phyloP scores from a whole-genome alignment of 1,140 invertebrate species.

The Cardiocondyla obscurior region DNA sequence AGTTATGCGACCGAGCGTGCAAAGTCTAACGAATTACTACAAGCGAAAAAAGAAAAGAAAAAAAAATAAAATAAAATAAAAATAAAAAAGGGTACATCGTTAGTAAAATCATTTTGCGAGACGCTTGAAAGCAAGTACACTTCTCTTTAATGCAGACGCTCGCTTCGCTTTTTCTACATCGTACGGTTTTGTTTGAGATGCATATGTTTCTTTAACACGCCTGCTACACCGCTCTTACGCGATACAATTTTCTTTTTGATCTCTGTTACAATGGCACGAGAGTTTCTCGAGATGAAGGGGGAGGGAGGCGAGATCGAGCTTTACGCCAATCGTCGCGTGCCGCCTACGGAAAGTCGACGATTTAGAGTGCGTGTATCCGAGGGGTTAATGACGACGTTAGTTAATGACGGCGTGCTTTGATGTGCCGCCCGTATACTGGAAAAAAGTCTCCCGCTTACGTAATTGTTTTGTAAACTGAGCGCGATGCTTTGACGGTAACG shows the following conservation, averaged over 20 bases:
- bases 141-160: slow-evolving; percentile 14
- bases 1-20: neutral
- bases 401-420: slow-evolving; percentile 68
- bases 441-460: slow-evolving; percentile 64
- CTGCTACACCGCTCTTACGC: slow-evolving; percentile 25
- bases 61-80: neutral
- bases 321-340: slow-evolving; percentile 57
- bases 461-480: slow-evolving; percentile 71
- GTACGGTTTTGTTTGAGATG: neutral
- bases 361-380: slow-evolving; percentile 62
- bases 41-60: neutral
- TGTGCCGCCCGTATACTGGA: slow-evolving; percentile 51
- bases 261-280: slow-evolving; percentile 66
- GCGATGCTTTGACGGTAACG: slow-evolving; percentile 63
- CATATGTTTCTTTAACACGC: neutral
- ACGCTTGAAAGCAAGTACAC: slow-evolving; percentile 15
- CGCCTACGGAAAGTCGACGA: slow-evolving; percentile 49
- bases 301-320: neutral
- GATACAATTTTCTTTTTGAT: slow-evolving; percentile 71
- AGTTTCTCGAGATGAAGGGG: slow-evolving; percentile 13
- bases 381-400: slow-evolving; percentile 67
- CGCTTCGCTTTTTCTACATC: slow-evolving; percentile 35
- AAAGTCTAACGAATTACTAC: neutral
- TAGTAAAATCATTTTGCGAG: neutral
- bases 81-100: neutral